Evolutionary conservation across 2,797 vertebrate species (phyloP), one percentile per base, ranked within the genome.

Genomic region (Hoplostethus atlanticus): DNA sequence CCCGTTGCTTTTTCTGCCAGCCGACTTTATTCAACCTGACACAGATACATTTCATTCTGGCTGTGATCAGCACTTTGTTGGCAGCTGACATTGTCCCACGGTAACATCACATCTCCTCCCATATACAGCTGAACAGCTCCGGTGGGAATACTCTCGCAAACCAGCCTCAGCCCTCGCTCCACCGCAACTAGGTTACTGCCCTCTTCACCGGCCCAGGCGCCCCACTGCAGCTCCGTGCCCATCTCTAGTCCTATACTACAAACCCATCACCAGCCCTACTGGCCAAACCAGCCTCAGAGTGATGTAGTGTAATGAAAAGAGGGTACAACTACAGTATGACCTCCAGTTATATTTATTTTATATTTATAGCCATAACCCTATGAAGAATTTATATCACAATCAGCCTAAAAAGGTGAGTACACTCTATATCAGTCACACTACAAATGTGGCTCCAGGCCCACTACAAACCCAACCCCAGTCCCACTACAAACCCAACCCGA

Each of bases 31-130:
- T 85, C 84, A 75, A 55, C 79, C 79, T 75, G 88, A 91, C 90
- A 84, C 75, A 71, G 80, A 89, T 86, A 81, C 76, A 74, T 86
- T 92, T 88, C 60, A 87, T 90, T 88, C 68, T 48, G 71, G 72
- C 89, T 86, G 84, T 6, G 56, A 81, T 92, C 90, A 91, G 89
- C 89, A 86, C 68, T 88, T 90, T 79, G 72, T 80, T 84, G 84
- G 79, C 86, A 90, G 84, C 82, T 89, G 87, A 91, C 87, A 79
- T 77, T 83, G 89, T 89, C 75, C 76, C 67, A 51, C 58, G 40
- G 67, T 54, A 64, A 81, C 73, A 54, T 86, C 84, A 84, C 78
- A 79, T 59, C 76, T 82, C 83, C 72, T 85, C 73, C 52, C 64
- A 64, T 71, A 53, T 48, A 46, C 16, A 2, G 47, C 71, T 73